Evolutionary conservation across 2,888 invertebrate genomes (phyloP).

Genomic region (Drosophila multiciliata): DNA sequence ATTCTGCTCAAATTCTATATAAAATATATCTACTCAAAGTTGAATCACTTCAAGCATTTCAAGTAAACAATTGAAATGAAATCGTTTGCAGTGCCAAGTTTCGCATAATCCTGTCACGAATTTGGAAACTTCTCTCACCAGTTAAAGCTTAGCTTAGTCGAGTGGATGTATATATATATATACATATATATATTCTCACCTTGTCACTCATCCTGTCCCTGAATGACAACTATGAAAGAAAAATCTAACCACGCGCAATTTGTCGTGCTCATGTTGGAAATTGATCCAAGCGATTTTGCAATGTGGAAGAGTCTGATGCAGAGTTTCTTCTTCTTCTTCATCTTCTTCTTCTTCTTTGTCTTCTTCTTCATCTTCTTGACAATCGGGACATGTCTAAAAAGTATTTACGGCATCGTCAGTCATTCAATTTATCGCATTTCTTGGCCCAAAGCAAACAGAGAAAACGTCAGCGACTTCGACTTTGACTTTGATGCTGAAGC

Average conservation of each 20-base stretch:
- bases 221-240: conserved; percentile 56
- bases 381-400: conserved; percentile 71
- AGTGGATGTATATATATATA: neutral
- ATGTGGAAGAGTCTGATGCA: conserved; percentile 40
- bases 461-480: conserved; percentile 55
- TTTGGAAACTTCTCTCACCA: conserved; percentile 30
- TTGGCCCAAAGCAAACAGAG: conserved; percentile 72
- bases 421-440: conserved; percentile 81
- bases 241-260: conserved; percentile 80
- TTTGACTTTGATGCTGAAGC: conserved; percentile 25
- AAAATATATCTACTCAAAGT: neutral
- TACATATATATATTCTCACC: conserved; percentile 55
- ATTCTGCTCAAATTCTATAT: neutral
- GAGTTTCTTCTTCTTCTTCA: conserved; percentile 22
- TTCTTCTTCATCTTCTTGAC: conserved; percentile 7
- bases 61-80: conserved; percentile 16
- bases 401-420: conserved; percentile 81
- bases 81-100: conserved; percentile 23
- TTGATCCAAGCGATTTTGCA: conserved; percentile 76
- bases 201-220: conserved; percentile 52
- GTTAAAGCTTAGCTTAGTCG: conserved; percentile 26
- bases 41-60: conserved; percentile 1
- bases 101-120: conserved; percentile 48
- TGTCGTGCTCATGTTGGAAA: conserved; percentile 73
- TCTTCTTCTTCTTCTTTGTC: neutral